Base-by-base conservation (phyloP, 2,888 invertebrate species). In the Synanthedon andrenaeformis region DNA sequence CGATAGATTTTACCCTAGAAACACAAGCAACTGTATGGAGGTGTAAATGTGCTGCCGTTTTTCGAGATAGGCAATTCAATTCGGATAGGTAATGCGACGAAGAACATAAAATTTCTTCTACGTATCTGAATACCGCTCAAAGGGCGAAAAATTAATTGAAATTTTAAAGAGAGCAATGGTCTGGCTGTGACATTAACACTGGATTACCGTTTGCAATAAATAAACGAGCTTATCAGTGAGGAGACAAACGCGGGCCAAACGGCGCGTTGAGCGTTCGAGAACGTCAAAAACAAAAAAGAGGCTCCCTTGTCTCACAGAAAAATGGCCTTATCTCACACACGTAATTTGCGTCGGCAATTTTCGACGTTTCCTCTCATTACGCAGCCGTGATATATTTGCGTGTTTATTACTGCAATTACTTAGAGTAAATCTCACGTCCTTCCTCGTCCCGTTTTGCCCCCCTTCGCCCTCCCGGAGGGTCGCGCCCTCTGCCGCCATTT, bases 401-500 rank as follows among this genome's bases (percentile, higher is more conserved):
- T 85, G 86, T 88, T 88, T 88, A 88, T 88, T 88, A 88, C 87
- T 82, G 88, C 88, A 88, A 88, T 88, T 88, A 88, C 88, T 88
- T 88, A 88, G 86, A 88, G 87, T 88, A 88, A 88, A 88, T 88
- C 88, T 88, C 84, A 82, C 86, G 84, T 88, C 86, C 88, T 87
- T 87, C 86, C 87, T 82, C 74, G 76, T 69, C 72, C 75, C 74
- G 63, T 63, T 59, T 59, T 59, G 59, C 57, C 57, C 57, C 57
- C 62, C 64, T 63, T 65, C 63, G 58, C 57, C 61, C 62, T 62
- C 63, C 62, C 69, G 73, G 77, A 82, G 85, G 84, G 84, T 84
- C 82, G 84, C 76, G 82, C 85, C 84, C 84, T 80, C 72, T 69
- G 74, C 73, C 82, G 78, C 82, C 82, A 80, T 82, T 82, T 79